phyloP scores from a whole-genome alignment of 2,113 vertebrate genomes.

The Pyrgilauda ruficollis region DNA sequence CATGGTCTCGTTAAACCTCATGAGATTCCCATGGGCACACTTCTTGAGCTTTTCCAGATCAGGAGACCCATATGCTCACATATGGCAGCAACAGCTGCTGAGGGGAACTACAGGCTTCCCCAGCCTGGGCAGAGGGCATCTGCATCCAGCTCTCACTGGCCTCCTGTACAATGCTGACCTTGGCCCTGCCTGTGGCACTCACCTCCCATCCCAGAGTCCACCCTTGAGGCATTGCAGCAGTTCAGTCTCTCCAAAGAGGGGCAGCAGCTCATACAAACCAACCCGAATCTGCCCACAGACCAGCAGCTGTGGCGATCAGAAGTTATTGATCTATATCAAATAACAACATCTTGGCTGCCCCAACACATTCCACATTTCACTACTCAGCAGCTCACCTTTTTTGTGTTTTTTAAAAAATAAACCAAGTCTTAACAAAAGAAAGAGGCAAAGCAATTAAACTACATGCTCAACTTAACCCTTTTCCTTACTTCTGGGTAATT shows the following conservation, averaged over 20 bases:
- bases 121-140: neutral
- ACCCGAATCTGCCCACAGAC: neutral
- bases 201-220: neutral
- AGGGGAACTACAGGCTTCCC: neutral
- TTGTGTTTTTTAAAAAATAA: neutral
- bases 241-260: neutral
- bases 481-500: neutral
- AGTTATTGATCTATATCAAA: neutral
- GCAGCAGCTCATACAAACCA: neutral
- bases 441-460: neutral
- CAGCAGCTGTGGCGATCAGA: rapidly evolving
- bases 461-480: neutral
- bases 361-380: neutral
- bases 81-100: neutral
- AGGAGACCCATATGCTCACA: neutral
- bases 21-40: neutral
- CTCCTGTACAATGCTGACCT: neutral
- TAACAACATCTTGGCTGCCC: neutral
- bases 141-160: neutral
- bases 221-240: neutral
- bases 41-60: neutral
- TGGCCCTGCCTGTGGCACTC: neutral
- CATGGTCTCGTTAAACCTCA: neutral
- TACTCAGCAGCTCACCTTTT: neutral
- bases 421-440: neutral